phyloP scores from a whole-genome alignment of 2,113 vertebrate species.

The Myotis lucifugus region DNA sequence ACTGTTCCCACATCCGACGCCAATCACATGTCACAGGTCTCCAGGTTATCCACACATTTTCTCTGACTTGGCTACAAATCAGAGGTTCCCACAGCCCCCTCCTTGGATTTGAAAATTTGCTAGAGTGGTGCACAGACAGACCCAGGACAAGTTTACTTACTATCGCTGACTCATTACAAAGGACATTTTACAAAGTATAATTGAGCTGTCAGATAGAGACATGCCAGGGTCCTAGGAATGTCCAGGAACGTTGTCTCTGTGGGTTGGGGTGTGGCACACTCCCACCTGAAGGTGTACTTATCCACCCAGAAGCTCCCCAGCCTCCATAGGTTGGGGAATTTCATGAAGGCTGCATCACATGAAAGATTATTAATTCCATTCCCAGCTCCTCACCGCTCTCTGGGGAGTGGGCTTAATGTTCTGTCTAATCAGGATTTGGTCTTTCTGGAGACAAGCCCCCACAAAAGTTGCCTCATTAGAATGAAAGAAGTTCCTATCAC shows the following conservation, averaged over 20 bases:
- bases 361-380: background rate
- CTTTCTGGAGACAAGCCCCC: background rate
- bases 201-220: background rate
- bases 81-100: background rate
- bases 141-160: background rate
- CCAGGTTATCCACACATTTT: background rate
- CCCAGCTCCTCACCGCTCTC: background rate
- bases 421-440: background rate
- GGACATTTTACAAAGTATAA: background rate
- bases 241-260: background rate
- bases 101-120: background rate
- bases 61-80: background rate
- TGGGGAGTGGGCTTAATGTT: background rate
- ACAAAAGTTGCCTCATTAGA: background rate
- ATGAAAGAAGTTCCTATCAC: background rate
- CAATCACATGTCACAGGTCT: background rate
- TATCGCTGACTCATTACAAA: background rate
- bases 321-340: background rate
- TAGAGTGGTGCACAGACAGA: background rate
- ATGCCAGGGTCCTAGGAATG: background rate
- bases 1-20: background rate
- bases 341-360: background rate
- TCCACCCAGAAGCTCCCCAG: background rate
- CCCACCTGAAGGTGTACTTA: background rate
- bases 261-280: background rate